Evolutionary conservation across 2,113 vertebrate species (phyloP), one percentile per base, ranked within the genome.

Genomic region (Cyanistes caeruleus): DNA sequence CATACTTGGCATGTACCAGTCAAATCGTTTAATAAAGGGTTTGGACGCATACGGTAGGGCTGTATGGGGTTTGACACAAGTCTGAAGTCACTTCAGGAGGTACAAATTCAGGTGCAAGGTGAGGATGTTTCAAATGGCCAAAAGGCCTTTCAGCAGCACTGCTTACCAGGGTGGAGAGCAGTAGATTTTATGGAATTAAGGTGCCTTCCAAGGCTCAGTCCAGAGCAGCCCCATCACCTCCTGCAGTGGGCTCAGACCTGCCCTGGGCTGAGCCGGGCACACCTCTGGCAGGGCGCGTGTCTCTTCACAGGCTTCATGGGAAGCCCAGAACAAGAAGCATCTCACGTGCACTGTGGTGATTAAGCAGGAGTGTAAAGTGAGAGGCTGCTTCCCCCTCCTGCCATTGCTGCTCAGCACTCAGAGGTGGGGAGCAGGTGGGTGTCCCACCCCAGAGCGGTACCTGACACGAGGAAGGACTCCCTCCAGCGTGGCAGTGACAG

Each of bases 401-500:
- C 63, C 2, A 0, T 3, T 20, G 58, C 37, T n/a, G 41, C 56
- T 21, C 2, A 4, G 10, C 20, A 33, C 3, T 16, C 0, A 0
- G 23, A 4, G n/a, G 17, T 3, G 5, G 56, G 55, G 24, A 55
- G 65, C 51, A 35, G 60, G 9, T 0, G 2, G 9, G 44, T 0
- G 3, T 12, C 63, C 37, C n/a, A 15, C 15, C 21, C 48, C 35
- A 5, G 21, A 4, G 1, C 1, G 16, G 24, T 98, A 99, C 99
- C 99, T 98, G 98, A 98, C 84, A 99, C 95, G 0, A 98, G 97
- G 79, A 99, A 99, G 25, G 99, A 99, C 46, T 99, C 99, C 94
- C 98, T 99, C 99, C 99, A 99, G 59, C 98, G 99, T 0, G 99
- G 99, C 13, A 99, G 97, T 2, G 99, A 99, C 69, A 99, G 90